Conservation (phyloP, 2,797 vertebrate genomes). For the Trachurus trachurus region DNA sequence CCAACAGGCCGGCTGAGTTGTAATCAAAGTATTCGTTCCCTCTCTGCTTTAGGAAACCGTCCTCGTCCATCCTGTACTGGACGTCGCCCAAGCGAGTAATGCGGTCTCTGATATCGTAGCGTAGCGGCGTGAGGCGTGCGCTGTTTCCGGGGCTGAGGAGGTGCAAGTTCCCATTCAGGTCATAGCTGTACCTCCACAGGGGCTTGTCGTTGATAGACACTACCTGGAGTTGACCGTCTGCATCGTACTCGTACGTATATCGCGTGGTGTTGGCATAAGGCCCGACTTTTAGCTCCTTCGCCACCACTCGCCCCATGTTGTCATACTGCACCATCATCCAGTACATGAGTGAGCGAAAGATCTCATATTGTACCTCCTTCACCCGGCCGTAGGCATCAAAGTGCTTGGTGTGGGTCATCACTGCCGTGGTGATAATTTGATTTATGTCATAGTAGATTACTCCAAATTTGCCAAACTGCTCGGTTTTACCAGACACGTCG, state of each 20-base stretch:
- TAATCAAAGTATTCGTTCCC: constrained; percentile 97
- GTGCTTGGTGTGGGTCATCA: constrained; percentile 99
- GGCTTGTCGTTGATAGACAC: constrained; percentile 98
- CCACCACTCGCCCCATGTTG: constrained; percentile 97
- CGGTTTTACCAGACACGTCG: constrained; percentile 96
- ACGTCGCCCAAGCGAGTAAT: constrained; percentile 95
- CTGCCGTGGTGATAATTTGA: constrained; percentile 98
- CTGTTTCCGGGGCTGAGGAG: constrained; percentile 96
- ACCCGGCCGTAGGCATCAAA: constrained; percentile 98
- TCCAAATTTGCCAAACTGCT: constrained; percentile 99
- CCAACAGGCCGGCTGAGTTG: constrained; percentile 93
- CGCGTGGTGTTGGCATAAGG: constrained; percentile 98
- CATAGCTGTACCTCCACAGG: constrained; percentile 97
- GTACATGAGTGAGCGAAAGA: constrained; percentile 98
- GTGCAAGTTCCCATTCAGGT: constrained; percentile 97
- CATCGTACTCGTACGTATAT: constrained; percentile 96
- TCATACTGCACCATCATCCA: constrained; percentile 99
- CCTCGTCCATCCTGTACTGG: constrained; percentile 96
- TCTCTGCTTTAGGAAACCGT: constrained; percentile 95
- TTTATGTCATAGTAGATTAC: constrained; percentile 99
- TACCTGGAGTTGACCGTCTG: constrained; percentile 94
- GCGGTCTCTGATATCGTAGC: constrained; percentile 94
- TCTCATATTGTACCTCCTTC: constrained; percentile 99
- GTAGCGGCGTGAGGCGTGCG: constrained; percentile 93
- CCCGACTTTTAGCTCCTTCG: constrained; percentile 97